phyloP scores from a whole-genome alignment of 1,140 invertebrate species.

The Phortica variegata region DNA sequence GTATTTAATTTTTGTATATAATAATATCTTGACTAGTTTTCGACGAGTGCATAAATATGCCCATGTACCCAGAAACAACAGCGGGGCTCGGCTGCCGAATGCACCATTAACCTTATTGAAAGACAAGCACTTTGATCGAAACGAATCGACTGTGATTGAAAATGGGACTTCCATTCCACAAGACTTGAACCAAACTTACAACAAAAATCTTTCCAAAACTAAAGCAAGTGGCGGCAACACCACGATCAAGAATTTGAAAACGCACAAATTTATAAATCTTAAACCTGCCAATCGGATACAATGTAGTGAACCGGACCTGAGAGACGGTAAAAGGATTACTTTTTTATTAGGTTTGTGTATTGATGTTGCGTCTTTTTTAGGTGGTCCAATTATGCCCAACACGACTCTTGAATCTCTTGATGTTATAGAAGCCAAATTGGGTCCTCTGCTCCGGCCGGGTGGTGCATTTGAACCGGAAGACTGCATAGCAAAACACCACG shows the following conservation, averaged over 20 bases:
- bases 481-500: conserved; percentile 73
- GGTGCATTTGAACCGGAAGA: conserved; percentile 75
- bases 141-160: conserved; percentile 48
- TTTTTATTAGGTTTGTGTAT: background rate
- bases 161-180: conserved; percentile 52
- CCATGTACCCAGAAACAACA: conserved; percentile 31
- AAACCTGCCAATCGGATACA: conserved; percentile 21
- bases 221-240: conserved; percentile 9
- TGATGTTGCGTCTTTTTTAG: conserved; percentile 19
- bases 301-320: conserved; percentile 44
- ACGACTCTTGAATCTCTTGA: conserved; percentile 57
- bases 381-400: conserved; percentile 57
- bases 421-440: conserved; percentile 55
- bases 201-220: conserved; percentile 23
- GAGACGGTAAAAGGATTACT: conserved; percentile 19
- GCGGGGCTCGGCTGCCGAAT: conserved; percentile 23
- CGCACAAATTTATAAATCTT: too few relatives aligned
- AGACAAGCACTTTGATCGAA: conserved; percentile 19
- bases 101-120: conserved; percentile 34
- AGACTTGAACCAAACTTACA: conserved; percentile 36
- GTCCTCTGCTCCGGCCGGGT: conserved; percentile 64
- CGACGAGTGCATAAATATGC: conserved; percentile 47
- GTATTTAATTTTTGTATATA: background rate
- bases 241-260: too few relatives aligned
- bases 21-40: conserved; percentile 21